phyloP scores from a whole-genome alignment of 2,113 vertebrate species.

The Agapornis roseicollis region DNA sequence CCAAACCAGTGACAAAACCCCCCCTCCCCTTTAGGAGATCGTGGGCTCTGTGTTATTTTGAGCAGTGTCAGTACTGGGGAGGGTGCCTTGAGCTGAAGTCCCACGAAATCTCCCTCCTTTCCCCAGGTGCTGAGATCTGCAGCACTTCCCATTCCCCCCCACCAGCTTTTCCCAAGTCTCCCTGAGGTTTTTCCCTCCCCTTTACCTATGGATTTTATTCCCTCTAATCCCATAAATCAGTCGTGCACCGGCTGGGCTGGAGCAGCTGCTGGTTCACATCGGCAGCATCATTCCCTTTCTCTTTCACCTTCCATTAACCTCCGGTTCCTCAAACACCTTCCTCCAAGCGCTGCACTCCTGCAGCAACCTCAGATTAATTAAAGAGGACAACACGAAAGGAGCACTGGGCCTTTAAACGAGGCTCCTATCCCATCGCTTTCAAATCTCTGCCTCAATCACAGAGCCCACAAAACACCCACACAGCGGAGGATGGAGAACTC shows the following conservation, averaged over 20 bases:
- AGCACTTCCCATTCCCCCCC: rapidly evolving
- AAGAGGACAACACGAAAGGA: constrained; percentile 17
- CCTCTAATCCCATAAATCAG: not conserved
- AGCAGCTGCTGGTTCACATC: not conserved
- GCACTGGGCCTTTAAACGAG: not conserved
- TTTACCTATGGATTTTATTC: not conserved
- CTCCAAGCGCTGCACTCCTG: not conserved
- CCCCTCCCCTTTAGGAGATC: rapidly evolving
- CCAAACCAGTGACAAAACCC: not conserved
- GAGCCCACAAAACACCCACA: constrained; percentile 58
- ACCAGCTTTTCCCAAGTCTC: not conserved
- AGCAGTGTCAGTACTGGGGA: rapidly evolving
- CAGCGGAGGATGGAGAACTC: constrained; percentile 38
- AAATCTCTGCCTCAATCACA: constrained; percentile 36
- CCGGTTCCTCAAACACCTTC: constrained; percentile 40
- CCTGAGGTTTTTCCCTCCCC: not conserved
- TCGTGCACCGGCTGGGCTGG: not conserved
- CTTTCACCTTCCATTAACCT: constrained; percentile 59
- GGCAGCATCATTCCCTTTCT: not conserved
- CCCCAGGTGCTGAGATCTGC: not conserved
- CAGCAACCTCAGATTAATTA: constrained; percentile 56
- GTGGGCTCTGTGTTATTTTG: rapidly evolving
- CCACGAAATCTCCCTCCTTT: not conserved
- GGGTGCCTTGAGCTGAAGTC: not conserved
- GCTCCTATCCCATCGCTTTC: constrained; percentile 39